Percentiles rank a stretch among this genome's conserved stretches.
These are phyloP conservation scores for Volucella zonaria DNA, from an alignment of 2,888 invertebrate genomes.

Conservation along the genomic window DNA sequence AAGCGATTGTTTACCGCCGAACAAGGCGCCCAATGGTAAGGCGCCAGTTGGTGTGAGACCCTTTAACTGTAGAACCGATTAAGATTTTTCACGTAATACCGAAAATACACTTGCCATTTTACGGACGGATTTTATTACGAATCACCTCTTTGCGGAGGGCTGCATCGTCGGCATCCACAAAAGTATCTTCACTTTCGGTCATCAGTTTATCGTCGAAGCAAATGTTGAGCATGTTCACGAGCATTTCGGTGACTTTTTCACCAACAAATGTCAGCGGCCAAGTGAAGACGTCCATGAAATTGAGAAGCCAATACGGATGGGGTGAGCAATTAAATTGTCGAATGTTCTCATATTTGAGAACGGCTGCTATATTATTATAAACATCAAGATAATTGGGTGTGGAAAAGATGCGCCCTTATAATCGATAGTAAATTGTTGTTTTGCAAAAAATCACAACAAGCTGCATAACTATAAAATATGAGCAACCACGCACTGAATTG, in stretches of 20 bases:
- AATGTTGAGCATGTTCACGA: constrained; percentile 99
- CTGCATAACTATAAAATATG: no score
- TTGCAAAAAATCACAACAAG: no score
- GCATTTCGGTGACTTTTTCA: constrained; percentile 99
- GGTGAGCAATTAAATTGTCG: constrained; percentile 99
- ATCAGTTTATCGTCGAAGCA: constrained; percentile 99
- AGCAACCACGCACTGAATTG: no score
- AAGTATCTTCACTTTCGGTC: constrained; percentile 91
- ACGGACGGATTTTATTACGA: constrained; percentile 99
- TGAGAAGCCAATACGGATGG: constrained; percentile 99
- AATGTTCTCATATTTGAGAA: constrained; percentile 99
- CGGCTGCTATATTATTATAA: constrained; percentile 99
- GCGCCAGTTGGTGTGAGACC: constrained; percentile 99
- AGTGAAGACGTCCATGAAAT: constrained; percentile 99
- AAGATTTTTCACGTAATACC: no score
- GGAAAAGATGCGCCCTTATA: no score
- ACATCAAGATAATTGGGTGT: constrained; percentile 99
- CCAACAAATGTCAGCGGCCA: constrained; percentile 99
- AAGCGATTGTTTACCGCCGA: constrained; percentile 97
- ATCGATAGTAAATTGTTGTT: no score
- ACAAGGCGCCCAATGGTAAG: no score
- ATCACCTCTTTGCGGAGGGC: constrained; percentile 99
- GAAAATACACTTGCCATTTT: constrained; percentile 99
- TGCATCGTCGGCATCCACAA: constrained; percentile 88
- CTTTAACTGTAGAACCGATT: constrained; percentile 98